Base-by-base conservation (phyloP, 2,113 vertebrate genomes). In the Pseudorasbora parva region DNA sequence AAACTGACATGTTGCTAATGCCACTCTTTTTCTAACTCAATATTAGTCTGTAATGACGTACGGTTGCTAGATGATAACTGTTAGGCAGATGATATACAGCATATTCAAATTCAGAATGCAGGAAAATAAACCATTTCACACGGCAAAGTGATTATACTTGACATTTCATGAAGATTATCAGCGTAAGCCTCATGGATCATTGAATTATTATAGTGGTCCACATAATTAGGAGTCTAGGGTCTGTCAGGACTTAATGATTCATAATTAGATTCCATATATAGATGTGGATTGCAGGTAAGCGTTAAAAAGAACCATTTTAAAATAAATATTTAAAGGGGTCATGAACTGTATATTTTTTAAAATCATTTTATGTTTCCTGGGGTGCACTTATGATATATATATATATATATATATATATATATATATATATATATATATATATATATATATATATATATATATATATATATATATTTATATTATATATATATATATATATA, bases 131-230 rank as follows among this genome's bases (percentile, higher is more conserved):
- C 30, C 3, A 51, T 51, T 74, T 77, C 11, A 41, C 21, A 37
- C 5, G 9, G 2, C 59, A n/a, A 37, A 56, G 51, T 12, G 54
- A 77, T 74, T 47, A 79, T n/a, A 81, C 54, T 9, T 69, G 45
- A 54, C 78, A 81, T 68, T 69, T 81, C 4, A 37, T 37, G 19
- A 69, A 69, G 45, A 66, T 69, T 51, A 69, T 25, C 19, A 69
- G 19, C 5, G 21, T 51, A 68, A 68, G 25, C 78, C 45, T 54
- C 17, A 30, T 30, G 19, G 47, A 14, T 19, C 1, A 1, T 27
- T 62, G 14, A 64, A 79, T 79, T 64, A 79, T 64, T 17, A 64
- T 21, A 21, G 41, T 17, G 33, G 33, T 43, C 72, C 15, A 30
- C 1, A 74, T 74, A 74, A 74, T 74, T 51, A 74, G 25, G 47